A percentile compares a stretch with the other conserved stretches of the same genome.
Evolutionary conservation across 2,888 invertebrate genomes (phyloP).

Genomic region (Platycnemis pennipes): DNA sequence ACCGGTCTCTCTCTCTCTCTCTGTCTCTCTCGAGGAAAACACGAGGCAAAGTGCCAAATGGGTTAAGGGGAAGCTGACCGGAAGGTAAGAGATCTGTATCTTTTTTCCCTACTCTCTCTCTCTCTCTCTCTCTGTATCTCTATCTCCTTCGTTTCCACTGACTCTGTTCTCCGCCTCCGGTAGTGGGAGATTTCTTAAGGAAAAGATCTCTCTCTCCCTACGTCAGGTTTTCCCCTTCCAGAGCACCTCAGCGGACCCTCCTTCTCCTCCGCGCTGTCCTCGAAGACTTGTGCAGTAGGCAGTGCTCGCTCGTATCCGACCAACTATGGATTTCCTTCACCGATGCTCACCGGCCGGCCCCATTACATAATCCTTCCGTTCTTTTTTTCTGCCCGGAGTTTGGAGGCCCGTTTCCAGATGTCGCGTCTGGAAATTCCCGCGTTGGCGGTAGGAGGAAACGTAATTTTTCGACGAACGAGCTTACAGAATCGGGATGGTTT

Average conservation of each 20-base stretch:
- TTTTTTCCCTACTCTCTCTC: background rate
- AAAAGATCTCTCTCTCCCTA: background rate
- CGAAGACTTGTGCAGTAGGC: background rate
- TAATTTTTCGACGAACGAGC: too few relatives aligned
- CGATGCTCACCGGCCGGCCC: background rate
- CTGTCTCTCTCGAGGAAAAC: background rate
- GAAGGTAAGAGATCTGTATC: background rate
- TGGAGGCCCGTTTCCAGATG: background rate
- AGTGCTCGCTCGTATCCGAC: background rate
- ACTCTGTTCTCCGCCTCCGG: too few relatives aligned
- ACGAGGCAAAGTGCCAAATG: constrained; percentile 22
- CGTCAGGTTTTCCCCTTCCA: background rate
- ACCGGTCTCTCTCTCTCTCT: background rate
- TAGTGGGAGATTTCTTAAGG: too few relatives aligned
- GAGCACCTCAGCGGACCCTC: background rate
- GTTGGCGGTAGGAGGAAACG: background rate
- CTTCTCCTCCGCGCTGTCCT: background rate
- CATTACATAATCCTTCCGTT: background rate
- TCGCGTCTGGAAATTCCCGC: background rate
- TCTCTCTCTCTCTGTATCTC: background rate
- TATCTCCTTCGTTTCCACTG: background rate
- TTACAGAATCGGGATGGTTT: too few relatives aligned
- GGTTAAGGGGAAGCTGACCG: constrained; percentile 56
- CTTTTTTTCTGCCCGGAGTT: background rate
- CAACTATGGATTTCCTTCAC: background rate